These are phyloP conservation scores for Mnemiopsis leidyi DNA, from an alignment of 37 sponge, comb jelly and placozoan genomes.

Conservation along the genomic window DNA sequence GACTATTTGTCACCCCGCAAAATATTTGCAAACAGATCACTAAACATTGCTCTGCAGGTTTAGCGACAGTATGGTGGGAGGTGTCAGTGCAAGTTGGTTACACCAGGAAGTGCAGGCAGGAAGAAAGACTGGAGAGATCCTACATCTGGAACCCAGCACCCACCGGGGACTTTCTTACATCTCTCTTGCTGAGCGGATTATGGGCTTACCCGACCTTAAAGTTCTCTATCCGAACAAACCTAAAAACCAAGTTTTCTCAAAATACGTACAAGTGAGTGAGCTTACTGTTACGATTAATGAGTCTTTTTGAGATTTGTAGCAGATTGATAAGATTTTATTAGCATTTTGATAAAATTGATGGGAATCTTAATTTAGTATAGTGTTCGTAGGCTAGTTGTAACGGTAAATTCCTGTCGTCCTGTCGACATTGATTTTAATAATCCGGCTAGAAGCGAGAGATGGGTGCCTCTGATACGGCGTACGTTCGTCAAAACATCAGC, in stretches of 20 bases:
- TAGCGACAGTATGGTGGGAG: slow-evolving; percentile 50
- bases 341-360: too few relatives aligned
- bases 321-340: too few relatives aligned
- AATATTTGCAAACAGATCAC: too few relatives aligned
- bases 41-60: slow-evolving; percentile 26
- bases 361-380: too few relatives aligned
- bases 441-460: slow-evolving; percentile 33
- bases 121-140: not conserved
- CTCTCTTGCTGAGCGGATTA: slow-evolving; percentile 11
- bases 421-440: too few relatives aligned
- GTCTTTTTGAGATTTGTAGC: too few relatives aligned
- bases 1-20: too few relatives aligned
- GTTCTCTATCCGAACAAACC: not conserved
- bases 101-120: not conserved
- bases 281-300: too few relatives aligned
- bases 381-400: too few relatives aligned
- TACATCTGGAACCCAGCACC: slow-evolving; percentile 47
- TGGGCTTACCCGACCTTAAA: slow-evolving; percentile 7
- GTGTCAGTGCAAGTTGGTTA: slow-evolving; percentile 40
- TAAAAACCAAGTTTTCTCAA: not conserved
- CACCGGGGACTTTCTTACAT: slow-evolving; percentile 9
- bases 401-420: too few relatives aligned
- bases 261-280: not conserved
- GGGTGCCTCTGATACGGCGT: not conserved
- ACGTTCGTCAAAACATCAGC: slow-evolving; percentile 39